Percentiles rank a stretch among this genome's conserved stretches.
These are phyloP conservation scores for Neuroscelio doddi DNA, from an alignment of 2,888 invertebrate species.

Conservation along the genomic window DNA sequence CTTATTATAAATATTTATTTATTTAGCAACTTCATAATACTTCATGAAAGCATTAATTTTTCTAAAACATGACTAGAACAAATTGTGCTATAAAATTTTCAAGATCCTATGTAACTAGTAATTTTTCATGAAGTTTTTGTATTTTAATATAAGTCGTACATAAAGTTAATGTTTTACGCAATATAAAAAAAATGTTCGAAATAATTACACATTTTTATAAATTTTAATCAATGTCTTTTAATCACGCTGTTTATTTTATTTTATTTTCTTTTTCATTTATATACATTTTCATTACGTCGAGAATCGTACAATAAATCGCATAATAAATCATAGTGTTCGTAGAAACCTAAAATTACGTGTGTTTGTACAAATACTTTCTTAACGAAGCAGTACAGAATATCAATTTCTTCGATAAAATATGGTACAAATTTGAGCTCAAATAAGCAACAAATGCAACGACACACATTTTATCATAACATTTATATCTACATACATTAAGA, in stretches of 20 bases:
- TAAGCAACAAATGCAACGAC: background rate
- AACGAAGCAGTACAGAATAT: background rate
- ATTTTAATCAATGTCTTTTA: background rate
- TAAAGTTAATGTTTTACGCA: background rate
- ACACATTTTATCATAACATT: background rate
- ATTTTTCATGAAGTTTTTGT: background rate
- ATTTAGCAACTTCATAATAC: background rate
- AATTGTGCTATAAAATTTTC: conserved; percentile 6
- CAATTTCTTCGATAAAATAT: background rate
- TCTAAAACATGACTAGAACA: too few species aligned
- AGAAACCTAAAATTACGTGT: background rate
- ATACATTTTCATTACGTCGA: background rate
- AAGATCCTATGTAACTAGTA: background rate
- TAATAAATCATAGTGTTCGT: background rate
- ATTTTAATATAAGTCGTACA: background rate
- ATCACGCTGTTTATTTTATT: background rate
- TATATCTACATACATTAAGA: background rate
- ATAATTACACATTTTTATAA: background rate
- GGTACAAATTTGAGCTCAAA: background rate
- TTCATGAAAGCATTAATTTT: too few species aligned
- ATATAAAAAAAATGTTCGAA: background rate
- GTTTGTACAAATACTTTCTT: background rate
- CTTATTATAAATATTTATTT: too few species aligned
- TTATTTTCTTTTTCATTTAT: background rate
- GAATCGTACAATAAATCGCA: background rate